Conservation (phyloP, 2,888 invertebrate species). For the Acanthoscelides obtectus region DNA sequence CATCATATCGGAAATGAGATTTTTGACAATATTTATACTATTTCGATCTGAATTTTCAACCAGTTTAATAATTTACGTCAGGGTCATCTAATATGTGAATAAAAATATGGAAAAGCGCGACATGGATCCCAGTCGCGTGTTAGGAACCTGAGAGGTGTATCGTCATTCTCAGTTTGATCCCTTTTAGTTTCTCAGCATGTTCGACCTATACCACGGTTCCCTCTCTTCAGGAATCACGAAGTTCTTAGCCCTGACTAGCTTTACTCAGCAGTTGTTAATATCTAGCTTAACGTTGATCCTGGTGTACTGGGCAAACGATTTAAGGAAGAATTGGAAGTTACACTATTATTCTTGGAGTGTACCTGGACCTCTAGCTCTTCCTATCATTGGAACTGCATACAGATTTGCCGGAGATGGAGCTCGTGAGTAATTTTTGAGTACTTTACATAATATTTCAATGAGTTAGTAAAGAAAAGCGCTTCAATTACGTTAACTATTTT, state of each 20-base stretch:
- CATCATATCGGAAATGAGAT: too few relatives aligned
- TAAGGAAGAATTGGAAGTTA: constrained; percentile 49
- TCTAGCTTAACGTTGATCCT: not conserved
- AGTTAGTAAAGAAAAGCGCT: too few relatives aligned
- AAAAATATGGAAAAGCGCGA: too few relatives aligned
- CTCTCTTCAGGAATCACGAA: not conserved
- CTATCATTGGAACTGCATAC: constrained; percentile 14
- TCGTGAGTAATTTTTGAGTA: constrained; percentile 4
- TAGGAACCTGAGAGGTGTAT: too few relatives aligned
- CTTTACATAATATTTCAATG: too few relatives aligned
- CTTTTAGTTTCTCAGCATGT: too few relatives aligned
- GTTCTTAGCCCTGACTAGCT: not conserved
- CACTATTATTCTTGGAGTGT: constrained; percentile 51
- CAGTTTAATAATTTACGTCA: too few relatives aligned
- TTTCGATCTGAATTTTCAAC: too few relatives aligned
- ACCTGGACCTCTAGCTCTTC: constrained; percentile 18
- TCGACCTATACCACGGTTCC: not conserved
- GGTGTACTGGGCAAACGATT: not conserved
- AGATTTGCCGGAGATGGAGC: constrained; percentile 7
- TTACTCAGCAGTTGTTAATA: not conserved
- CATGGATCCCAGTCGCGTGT: too few relatives aligned
- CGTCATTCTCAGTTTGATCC: too few relatives aligned
- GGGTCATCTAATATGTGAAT: too few relatives aligned
- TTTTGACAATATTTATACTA: too few relatives aligned
- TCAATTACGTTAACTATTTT: constrained; percentile 8